Evolutionary conservation across 2,113 vertebrate species (phyloP).

Genomic region (Mesembrinibis cayennensis): DNA sequence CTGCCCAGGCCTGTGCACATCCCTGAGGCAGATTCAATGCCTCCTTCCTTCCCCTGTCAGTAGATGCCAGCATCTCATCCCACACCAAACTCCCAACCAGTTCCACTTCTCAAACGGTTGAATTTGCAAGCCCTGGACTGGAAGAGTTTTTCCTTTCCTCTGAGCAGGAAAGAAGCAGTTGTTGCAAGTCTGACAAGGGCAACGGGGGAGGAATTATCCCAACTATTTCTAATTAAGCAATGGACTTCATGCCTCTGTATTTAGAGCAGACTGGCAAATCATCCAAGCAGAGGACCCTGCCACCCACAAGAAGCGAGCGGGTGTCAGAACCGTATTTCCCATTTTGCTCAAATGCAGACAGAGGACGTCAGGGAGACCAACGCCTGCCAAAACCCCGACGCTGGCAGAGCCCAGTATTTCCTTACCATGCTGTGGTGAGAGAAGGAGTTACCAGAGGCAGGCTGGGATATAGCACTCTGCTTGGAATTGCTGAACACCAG

Average conservation of each 20-base stretch:
- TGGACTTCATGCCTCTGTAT: background rate
- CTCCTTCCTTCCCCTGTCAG: background rate
- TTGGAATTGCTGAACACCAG: constrained; percentile 98
- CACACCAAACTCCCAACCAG: background rate
- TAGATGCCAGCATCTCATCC: background rate
- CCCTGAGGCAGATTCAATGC: background rate
- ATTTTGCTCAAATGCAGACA: accelerated
- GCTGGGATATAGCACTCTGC: constrained; percentile 86
- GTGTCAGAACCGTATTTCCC: background rate
- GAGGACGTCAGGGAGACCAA: background rate
- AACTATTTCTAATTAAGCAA: background rate
- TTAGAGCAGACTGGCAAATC: background rate
- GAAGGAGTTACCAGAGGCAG: constrained; percentile 81
- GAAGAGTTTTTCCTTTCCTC: background rate
- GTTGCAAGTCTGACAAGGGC: background rate
- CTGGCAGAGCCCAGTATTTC: background rate
- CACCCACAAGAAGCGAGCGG: background rate
- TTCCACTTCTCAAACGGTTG: background rate
- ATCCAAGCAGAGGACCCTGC: background rate
- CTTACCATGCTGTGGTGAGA: constrained; percentile 94
- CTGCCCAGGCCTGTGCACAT: background rate
- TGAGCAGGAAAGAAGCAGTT: background rate
- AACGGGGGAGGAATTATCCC: background rate
- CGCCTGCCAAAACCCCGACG: accelerated
- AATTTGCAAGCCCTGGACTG: background rate